A percentile compares a stretch with the other conserved stretches of the same genome.
Conservation (phyloP, 1,140 invertebrate genomes). For the Bombus terrestris region DNA sequence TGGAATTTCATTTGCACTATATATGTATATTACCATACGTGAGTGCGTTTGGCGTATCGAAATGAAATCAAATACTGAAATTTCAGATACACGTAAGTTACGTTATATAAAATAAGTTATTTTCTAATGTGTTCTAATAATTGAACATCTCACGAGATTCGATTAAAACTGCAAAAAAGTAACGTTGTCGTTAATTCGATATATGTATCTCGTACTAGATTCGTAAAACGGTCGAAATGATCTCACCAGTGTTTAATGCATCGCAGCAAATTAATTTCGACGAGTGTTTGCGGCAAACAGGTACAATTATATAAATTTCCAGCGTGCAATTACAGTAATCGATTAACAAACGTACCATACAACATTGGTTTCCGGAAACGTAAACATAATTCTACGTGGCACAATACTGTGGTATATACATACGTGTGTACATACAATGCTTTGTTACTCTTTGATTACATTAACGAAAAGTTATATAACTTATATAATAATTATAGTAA, state of each 20-base stretch:
- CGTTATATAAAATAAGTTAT: not conserved
- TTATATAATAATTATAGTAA: not conserved
- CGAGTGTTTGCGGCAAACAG: constrained; percentile 44
- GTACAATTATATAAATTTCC: constrained; percentile 48
- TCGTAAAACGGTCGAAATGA: constrained; percentile 18
- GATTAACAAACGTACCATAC: constrained; percentile 51
- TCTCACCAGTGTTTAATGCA: constrained; percentile 26
- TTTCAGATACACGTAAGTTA: not conserved
- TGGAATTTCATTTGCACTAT: constrained; percentile 49
- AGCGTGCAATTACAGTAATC: constrained; percentile 47
- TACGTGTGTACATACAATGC: not conserved
- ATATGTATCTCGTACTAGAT: not conserved
- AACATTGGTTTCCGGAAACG: constrained; percentile 43
- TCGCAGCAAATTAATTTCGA: constrained; percentile 43
- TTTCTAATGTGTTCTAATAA: not conserved
- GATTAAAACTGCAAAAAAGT: not conserved
- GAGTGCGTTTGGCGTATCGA: not conserved
- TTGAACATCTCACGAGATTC: no score
- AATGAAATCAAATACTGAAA: not conserved
- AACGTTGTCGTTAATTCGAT: not conserved
- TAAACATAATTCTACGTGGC: constrained; percentile 38
- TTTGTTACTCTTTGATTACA: constrained; percentile 1
- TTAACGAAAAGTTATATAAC: not conserved
- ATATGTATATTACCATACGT: not conserved
- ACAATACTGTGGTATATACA: not conserved